phyloP scores from a whole-genome alignment of 2,113 vertebrate species.

The Ivindomyrus marchei region DNA sequence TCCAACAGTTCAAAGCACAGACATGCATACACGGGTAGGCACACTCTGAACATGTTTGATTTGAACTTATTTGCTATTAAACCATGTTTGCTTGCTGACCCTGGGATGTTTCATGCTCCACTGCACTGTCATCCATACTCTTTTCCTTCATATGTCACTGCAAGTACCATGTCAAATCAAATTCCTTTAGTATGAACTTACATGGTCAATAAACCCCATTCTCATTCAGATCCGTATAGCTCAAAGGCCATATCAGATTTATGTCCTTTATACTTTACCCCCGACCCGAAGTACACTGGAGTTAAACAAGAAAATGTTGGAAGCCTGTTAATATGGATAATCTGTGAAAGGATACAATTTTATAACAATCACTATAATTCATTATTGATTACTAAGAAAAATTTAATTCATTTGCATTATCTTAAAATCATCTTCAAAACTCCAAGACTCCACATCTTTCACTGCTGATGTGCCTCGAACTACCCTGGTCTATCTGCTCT shows the following conservation, averaged over 20 bases:
- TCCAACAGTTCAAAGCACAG: background rate
- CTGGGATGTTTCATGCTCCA: background rate
- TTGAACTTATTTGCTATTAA: background rate
- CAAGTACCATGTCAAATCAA: background rate
- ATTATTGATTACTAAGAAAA: background rate
- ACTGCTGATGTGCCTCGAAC: background rate
- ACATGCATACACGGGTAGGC: background rate
- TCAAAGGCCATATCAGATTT: background rate
- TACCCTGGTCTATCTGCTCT: background rate
- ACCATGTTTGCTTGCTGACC: background rate
- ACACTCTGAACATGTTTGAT: background rate
- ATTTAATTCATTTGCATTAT: slow-evolving; percentile 43
- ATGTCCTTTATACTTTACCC: background rate
- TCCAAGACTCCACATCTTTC: background rate
- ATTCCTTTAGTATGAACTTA: background rate
- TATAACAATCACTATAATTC: background rate
- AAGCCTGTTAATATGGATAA: background rate
- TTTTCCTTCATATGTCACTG: background rate
- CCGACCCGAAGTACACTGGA: background rate
- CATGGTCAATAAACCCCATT: background rate
- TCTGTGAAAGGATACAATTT: background rate
- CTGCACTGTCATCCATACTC: background rate
- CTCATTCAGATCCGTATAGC: background rate
- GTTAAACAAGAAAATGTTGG: background rate
- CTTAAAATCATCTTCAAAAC: slow-evolving; percentile 18